These are phyloP conservation scores for Liparis tanakae DNA, from an alignment of 2,797 vertebrate genomes.

Conservation along the genomic window DNA sequence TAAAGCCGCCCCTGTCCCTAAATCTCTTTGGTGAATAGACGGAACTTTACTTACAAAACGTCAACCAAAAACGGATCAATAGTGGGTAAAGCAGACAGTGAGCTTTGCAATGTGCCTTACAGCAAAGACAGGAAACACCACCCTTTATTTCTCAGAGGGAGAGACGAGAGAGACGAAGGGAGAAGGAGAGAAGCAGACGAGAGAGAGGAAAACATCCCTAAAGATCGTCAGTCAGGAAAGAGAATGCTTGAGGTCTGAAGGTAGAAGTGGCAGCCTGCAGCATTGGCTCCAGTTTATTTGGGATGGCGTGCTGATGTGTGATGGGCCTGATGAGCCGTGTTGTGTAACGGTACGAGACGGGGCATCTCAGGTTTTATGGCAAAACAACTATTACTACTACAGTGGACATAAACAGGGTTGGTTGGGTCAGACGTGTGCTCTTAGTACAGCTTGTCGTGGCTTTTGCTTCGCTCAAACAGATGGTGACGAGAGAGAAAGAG, in stretches of 20 bases:
- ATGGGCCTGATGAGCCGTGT: slow-evolving; percentile 66
- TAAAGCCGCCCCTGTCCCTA: slow-evolving; percentile 9
- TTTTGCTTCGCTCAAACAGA: slow-evolving; percentile 15
- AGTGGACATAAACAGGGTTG: slow-evolving; percentile 21
- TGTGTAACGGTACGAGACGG: slow-evolving; percentile 55
- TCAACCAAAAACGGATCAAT: slow-evolving; percentile 38
- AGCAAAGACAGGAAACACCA: slow-evolving; percentile 28
- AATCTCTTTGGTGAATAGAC: slow-evolving; percentile 13
- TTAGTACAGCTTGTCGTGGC: slow-evolving; percentile 10
- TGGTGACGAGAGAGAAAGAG: slow-evolving; percentile 8
- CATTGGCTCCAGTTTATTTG: slow-evolving; percentile 34
- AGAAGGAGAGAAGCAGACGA: slow-evolving; percentile 25
- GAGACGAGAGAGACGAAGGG: slow-evolving; percentile 3
- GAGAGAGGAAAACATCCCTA: slow-evolving; percentile 46
- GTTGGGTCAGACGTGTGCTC: slow-evolving; percentile 30
- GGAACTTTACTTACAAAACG: slow-evolving; percentile 7
- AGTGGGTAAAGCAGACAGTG: slow-evolving; percentile 34
- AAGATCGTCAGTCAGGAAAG: slow-evolving; percentile 49
- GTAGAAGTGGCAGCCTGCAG: slow-evolving; percentile 53
- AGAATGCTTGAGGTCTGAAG: slow-evolving; percentile 48
- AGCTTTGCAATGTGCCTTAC: slow-evolving; percentile 26
- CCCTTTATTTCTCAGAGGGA: slow-evolving; percentile 9
- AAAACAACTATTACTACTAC: slow-evolving; percentile 22
- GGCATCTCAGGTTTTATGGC: slow-evolving; percentile 36
- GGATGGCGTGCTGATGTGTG: slow-evolving; percentile 63